Conservation (phyloP, 2,888 invertebrate species). For the Hetaerina titia region DNA sequence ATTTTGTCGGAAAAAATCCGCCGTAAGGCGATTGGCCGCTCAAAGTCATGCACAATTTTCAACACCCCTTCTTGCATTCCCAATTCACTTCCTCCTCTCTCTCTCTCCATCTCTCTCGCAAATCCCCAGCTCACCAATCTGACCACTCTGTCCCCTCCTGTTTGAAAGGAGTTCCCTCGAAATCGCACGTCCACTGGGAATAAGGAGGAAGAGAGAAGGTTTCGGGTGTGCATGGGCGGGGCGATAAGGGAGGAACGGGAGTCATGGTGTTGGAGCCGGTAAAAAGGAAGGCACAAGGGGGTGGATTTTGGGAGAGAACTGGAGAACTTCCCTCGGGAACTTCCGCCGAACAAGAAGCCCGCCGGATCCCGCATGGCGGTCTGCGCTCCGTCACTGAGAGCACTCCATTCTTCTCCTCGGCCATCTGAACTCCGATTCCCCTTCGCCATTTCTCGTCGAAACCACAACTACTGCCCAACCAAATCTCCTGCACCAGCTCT, state of each 20-base stretch:
- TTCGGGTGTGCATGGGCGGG: not conserved
- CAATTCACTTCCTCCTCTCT: not conserved
- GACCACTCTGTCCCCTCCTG: not conserved
- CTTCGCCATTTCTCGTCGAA: not conserved
- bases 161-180: not conserved
- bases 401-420: not conserved
- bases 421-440: not conserved
- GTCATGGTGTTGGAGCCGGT: not conserved
- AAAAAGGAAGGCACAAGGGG: too few relatives aligned
- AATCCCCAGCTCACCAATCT: not conserved
- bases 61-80: not conserved
- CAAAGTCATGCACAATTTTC: not conserved
- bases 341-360: not conserved
- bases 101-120: not conserved
- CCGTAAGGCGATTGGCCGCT: too few relatives aligned
- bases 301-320: not conserved
- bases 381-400: not conserved
- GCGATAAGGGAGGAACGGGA: not conserved
- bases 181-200: not conserved
- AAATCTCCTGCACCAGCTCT: too few relatives aligned
- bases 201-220: not conserved
- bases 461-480: too few relatives aligned
- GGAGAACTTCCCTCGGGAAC: constrained; percentile 8
- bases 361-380: not conserved
- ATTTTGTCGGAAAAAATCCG: too few relatives aligned